Percentiles rank a stretch among this genome's conserved stretches.
Evolutionary conservation across 1,140 invertebrate species (phyloP).

Genomic region (Agrilus planipennis): DNA sequence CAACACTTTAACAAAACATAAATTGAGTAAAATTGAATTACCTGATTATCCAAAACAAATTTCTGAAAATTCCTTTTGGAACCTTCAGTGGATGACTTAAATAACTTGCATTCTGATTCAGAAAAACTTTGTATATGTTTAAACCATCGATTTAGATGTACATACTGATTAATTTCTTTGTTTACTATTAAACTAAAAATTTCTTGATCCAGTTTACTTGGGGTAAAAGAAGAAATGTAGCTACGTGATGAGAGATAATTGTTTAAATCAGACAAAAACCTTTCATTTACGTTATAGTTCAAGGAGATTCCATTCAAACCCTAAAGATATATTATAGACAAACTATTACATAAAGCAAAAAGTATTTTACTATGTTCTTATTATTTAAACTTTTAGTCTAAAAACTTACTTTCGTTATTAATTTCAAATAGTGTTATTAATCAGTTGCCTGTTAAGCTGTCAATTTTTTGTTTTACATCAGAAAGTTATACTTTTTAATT

Average conservation of each 20-base stretch:
- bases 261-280: constrained; percentile 27
- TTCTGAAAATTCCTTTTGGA: constrained; percentile 3
- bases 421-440: not conserved
- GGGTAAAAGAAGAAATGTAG: constrained; percentile 42
- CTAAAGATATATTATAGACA: constrained; percentile 13
- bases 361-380: not conserved
- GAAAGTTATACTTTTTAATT: not conserved
- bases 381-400: not conserved
- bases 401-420: not conserved
- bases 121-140: constrained; percentile 46
- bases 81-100: not conserved
- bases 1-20: constrained; percentile 17
- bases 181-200: constrained; percentile 33
- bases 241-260: constrained; percentile 39
- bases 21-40: constrained; percentile 13
- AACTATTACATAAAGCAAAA: not conserved
- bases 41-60: constrained; percentile 16
- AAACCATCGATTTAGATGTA: constrained; percentile 45
- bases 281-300: constrained; percentile 13
- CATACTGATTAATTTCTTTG: constrained; percentile 33
- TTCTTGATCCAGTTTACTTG: constrained; percentile 39
- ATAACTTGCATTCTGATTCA: constrained; percentile 32
- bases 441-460: not conserved
- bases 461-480: not conserved
- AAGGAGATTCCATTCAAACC: constrained; percentile 15